phyloP scores from a whole-genome alignment of 2,888 invertebrate species.

The Ennomos fuscantarius region DNA sequence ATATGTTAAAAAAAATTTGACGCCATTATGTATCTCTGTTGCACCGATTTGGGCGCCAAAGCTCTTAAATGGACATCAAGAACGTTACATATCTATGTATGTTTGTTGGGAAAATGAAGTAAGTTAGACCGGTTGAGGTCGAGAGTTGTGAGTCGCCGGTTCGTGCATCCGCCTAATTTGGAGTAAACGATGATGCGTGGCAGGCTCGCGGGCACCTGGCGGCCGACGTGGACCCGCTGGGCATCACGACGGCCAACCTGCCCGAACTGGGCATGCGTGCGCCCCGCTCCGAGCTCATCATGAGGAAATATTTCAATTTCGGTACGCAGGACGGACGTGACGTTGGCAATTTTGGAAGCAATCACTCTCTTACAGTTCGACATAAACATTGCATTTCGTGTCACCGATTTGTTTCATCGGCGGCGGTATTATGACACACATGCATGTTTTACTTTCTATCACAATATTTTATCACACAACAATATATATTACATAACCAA shows the following conservation, averaged over 20 bases:
- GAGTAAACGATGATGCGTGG: conserved; percentile 68
- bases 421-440: conserved; percentile 69
- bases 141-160: conserved; percentile 44
- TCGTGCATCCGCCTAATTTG: conserved; percentile 54
- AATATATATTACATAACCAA: background rate
- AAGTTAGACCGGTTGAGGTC: too few relatives aligned
- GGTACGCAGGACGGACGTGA: conserved; percentile 68
- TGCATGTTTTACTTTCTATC: conserved; percentile 36
- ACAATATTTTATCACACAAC: too few relatives aligned
- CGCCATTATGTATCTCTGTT: conserved; percentile 1
- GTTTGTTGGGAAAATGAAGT: too few relatives aligned
- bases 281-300: conserved; percentile 82
- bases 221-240: conserved; percentile 96
- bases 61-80: background rate
- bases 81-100: background rate
- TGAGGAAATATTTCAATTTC: conserved; percentile 85
- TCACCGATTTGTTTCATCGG: conserved; percentile 60
- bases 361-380: conserved; percentile 49
- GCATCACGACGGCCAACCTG: conserved; percentile 91
- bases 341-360: conserved; percentile 54
- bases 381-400: conserved; percentile 61
- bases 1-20: conserved; percentile 4
- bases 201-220: conserved; percentile 98
- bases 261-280: conserved; percentile 81
- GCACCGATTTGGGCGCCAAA: conserved; percentile 1